Evolutionary conservation across 2,797 vertebrate species (phyloP), one percentile per base, ranked within the genome.

Genomic region (Acrossocheilus fasciatus): DNA sequence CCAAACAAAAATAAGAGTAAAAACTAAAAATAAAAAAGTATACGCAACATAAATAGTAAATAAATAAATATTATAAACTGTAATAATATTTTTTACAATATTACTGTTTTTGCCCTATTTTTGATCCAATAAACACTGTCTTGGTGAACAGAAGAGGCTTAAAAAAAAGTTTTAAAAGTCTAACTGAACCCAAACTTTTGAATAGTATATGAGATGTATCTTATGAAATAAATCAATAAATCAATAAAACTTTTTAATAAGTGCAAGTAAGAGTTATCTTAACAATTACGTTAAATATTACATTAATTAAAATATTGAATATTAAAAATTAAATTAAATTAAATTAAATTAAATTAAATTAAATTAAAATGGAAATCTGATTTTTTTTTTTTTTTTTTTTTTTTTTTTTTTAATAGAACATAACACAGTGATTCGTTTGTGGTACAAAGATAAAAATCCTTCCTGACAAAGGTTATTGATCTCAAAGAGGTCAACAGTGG

Each of bases 401-500:
- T 26, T 26, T 26, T 26, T n/a, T 4, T n/a, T 3, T n/a, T 4
- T 34, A 52, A 8, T 2, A 75, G 34, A 1, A 45, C 23, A 26
- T 26, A 52, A 23, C 36, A 78, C 20, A 41, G 36, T 0, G 20
- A 62, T n/a, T 78, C 0, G 41, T 62, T 41, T 78, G 52, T 2
- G 57, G 4, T 41, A 26, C 47, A 82, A 41, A 41, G 23, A 82
- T 30, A 43, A 57, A 82, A 3, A 36, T 36, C 34, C 34, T 36
- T 26, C 23, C 11, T n/a, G 64, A 39, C 23, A 39, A 69, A 30
- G n/a, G 23, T 54, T 45, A 43, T 4, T 0, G n/a, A 70, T 72
- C 43, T 70, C 52, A 39, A 14, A 68, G 83, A 78, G 34, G 23
- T 54, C 34, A 59, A 74, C 80, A 68, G 59, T 75, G 75, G 41